These are phyloP conservation scores for Chaunax sp. DNA, from an alignment of 2,797 vertebrate genomes.

Conservation along the genomic window DNA sequence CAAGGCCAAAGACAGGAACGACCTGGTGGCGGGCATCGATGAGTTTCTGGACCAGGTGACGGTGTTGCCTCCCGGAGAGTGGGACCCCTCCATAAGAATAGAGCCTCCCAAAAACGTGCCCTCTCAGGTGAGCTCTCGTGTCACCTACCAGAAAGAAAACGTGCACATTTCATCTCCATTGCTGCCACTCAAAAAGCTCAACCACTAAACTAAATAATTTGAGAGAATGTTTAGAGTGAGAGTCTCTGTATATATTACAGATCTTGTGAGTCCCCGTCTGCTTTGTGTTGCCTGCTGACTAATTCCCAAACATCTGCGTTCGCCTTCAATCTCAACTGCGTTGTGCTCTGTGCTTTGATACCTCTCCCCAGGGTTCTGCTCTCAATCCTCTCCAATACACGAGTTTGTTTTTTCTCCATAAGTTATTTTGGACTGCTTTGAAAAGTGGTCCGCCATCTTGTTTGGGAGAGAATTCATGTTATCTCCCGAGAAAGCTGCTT, in stretches of 20 bases:
- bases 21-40: constrained; percentile 96
- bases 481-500: constrained; percentile 1
- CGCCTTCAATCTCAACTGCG: constrained; percentile 36
- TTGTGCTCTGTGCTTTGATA: constrained; percentile 48
- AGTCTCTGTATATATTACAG: neutral
- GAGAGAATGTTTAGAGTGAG: neutral
- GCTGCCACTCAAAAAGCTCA: constrained; percentile 1
- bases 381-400: constrained; percentile 61
- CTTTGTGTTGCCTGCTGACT: neutral
- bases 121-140: constrained; percentile 87
- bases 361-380: constrained; percentile 54
- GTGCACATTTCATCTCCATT: neutral
- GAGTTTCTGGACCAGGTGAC: constrained; percentile 99
- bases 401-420: constrained; percentile 31
- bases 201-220: neutral
- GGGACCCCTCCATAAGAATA: constrained; percentile 99
- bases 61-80: constrained; percentile 97
- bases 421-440: constrained; percentile 50
- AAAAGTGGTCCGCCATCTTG: constrained; percentile 36
- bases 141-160: no score
- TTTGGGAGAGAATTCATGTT: constrained; percentile 5
- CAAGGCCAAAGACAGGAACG: constrained; percentile 98
- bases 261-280: constrained; percentile 7
- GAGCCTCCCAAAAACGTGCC: constrained; percentile 99
- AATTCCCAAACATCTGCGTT: constrained; percentile 50